These are phyloP conservation scores for Schizotus pectinicornis DNA, from an alignment of 2,888 invertebrate genomes.

Conservation along the genomic window DNA sequence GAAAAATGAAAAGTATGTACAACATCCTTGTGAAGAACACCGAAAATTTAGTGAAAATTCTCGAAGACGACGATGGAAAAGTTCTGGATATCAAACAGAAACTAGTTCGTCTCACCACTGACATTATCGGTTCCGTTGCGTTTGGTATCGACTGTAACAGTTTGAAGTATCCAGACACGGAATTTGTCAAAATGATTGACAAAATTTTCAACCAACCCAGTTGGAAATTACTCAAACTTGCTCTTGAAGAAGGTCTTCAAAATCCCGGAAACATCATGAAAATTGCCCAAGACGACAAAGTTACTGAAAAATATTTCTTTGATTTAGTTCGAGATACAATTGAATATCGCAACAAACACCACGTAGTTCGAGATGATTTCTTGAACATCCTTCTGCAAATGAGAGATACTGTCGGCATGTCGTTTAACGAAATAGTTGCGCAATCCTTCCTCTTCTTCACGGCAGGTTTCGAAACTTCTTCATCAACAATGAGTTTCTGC, in stretches of 20 bases:
- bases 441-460: conserved; percentile 15
- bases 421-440: conserved; percentile 10
- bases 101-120: conserved; percentile 6
- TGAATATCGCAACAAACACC: conserved; percentile 10
- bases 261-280: conserved; percentile 19
- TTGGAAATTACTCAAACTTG: conserved; percentile 9
- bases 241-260: conserved; percentile 8
- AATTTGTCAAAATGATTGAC: conserved; percentile 1
- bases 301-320: conserved; percentile 3
- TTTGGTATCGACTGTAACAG: conserved; percentile 17
- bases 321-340: conserved; percentile 3
- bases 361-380: conserved; percentile 11
- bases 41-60: conserved; percentile 8
- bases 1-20: conserved; percentile 19
- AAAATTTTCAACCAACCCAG: conserved; percentile 6
- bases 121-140: conserved; percentile 12
- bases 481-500: conserved; percentile 9
- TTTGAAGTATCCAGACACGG: conserved; percentile 10
- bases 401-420: conserved; percentile 11
- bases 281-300: not conserved
- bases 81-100: conserved; percentile 12
- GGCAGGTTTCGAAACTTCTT: conserved; percentile 18
- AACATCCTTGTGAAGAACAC: conserved; percentile 7
- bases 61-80: not conserved
- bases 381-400: conserved; percentile 12